These are phyloP conservation scores for Drosophila picticornis DNA, from an alignment of 2,888 invertebrate species.

Conservation along the genomic window DNA sequence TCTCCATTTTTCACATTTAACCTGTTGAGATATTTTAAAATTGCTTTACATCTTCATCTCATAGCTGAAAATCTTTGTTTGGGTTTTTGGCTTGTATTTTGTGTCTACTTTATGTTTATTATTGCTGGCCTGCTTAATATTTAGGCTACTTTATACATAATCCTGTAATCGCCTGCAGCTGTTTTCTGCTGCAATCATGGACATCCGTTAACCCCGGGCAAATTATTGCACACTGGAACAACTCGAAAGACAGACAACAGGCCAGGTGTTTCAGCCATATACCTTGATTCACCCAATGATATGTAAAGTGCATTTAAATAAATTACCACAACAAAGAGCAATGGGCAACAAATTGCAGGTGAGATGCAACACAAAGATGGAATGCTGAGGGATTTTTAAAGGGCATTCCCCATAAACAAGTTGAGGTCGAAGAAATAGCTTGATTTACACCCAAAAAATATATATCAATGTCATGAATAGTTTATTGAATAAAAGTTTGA, in stretches of 20 bases:
- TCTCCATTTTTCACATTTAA: constrained; percentile 26
- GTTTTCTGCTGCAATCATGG: constrained; percentile 35
- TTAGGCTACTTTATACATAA: constrained; percentile 25
- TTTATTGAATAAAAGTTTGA: not conserved
- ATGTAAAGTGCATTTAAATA: constrained; percentile 72
- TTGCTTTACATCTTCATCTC: not conserved
- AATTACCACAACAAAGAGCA: constrained; percentile 64
- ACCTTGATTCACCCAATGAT: constrained; percentile 32
- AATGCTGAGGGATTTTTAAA: not conserved
- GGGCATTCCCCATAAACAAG: constrained; percentile 23
- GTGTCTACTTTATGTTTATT: constrained; percentile 13
- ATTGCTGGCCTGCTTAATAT: constrained; percentile 6
- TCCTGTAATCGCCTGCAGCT: constrained; percentile 24
- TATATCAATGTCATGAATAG: not conserved
- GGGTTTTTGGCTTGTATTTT: not conserved
- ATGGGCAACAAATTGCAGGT: constrained; percentile 20
- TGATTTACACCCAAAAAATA: not conserved
- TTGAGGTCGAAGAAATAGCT: constrained; percentile 5
- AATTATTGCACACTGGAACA: constrained; percentile 50
- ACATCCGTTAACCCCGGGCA: constrained; percentile 42
- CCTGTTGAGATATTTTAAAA: constrained; percentile 3
- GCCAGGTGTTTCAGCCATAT: constrained; percentile 59
- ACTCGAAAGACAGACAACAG: constrained; percentile 6
- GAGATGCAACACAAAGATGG: constrained; percentile 14
- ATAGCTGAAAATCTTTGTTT: constrained; percentile 9